A percentile compares a stretch with the other conserved stretches of the same genome.
Conservation (phyloP, 2,113 vertebrate species). For the Phaethon lepturus region DNA sequence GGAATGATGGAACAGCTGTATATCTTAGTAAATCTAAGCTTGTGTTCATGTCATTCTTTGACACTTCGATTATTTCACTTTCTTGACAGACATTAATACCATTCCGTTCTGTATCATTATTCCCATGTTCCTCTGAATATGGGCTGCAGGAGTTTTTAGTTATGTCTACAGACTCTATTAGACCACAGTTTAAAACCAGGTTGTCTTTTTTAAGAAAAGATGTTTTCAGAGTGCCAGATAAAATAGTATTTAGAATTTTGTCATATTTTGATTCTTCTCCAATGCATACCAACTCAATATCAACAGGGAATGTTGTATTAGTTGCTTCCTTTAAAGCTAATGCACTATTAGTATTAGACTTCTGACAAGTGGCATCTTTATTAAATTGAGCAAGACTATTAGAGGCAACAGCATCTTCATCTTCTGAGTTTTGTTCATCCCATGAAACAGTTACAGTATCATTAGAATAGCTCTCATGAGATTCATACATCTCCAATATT, state of each 20-base stretch:
- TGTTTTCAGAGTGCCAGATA: constrained; percentile 53
- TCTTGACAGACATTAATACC: background rate
- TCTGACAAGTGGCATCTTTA: background rate
- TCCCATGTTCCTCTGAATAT: constrained; percentile 25
- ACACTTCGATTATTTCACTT: background rate
- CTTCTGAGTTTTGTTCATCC: constrained; percentile 1
- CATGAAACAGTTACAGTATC: background rate
- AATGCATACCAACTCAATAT: background rate
- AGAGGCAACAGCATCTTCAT: constrained; percentile 6
- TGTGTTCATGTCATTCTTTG: background rate
- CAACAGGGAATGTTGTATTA: background rate
- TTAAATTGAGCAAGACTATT: constrained; percentile 22
- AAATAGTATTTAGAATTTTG: constrained; percentile 53
- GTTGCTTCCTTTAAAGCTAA: constrained; percentile 9
- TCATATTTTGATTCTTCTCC: constrained; percentile 27
- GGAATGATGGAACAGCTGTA: background rate
- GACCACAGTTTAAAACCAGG: background rate
- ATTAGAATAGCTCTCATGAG: constrained; percentile 25
- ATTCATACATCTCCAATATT: constrained; percentile 40
- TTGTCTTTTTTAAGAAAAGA: constrained; percentile 44
- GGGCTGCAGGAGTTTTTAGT: constrained; percentile 35
- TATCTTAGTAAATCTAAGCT: background rate
- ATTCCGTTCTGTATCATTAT: constrained; percentile 18
- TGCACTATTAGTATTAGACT: background rate
- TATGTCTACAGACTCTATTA: constrained; percentile 7